These are phyloP conservation scores for Pseudopipra pipra DNA, from an alignment of 2,113 vertebrate species.

Conservation along the genomic window DNA sequence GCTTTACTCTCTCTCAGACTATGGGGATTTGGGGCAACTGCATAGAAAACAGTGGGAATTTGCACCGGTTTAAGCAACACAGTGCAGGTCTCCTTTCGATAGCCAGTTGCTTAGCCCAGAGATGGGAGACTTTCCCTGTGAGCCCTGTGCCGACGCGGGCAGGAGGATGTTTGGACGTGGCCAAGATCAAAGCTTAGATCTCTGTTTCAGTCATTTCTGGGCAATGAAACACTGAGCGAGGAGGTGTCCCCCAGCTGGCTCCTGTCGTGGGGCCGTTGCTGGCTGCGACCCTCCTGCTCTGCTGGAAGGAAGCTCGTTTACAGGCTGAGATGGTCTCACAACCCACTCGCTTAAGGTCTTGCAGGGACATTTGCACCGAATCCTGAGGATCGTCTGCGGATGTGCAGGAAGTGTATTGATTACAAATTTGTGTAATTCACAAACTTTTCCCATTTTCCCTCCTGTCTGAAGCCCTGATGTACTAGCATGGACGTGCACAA, in stretches of 20 bases:
- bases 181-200: neutral
- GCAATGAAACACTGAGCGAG: fast-evolving
- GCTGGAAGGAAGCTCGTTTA: neutral
- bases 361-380: neutral
- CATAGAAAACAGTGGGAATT: neutral
- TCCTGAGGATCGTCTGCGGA: neutral
- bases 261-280: neutral
- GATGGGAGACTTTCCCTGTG: neutral
- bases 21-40: neutral
- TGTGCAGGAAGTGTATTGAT: neutral
- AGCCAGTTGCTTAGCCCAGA: neutral
- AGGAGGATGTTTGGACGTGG: fast-evolving
- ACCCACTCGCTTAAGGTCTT: neutral
- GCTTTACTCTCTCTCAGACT: neutral
- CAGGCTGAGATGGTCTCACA: neutral
- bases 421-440: neutral
- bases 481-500: fast-evolving
- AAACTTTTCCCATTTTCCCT: neutral
- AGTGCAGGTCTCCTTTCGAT: neutral
- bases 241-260: fast-evolving
- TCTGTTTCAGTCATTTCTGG: neutral
- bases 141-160: neutral
- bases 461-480: neutral
- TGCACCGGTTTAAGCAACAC: fast-evolving
- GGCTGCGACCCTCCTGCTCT: neutral